These are phyloP conservation scores for Drosophila neotestacea DNA, from an alignment of 2,888 invertebrate species.

Conservation along the genomic window DNA sequence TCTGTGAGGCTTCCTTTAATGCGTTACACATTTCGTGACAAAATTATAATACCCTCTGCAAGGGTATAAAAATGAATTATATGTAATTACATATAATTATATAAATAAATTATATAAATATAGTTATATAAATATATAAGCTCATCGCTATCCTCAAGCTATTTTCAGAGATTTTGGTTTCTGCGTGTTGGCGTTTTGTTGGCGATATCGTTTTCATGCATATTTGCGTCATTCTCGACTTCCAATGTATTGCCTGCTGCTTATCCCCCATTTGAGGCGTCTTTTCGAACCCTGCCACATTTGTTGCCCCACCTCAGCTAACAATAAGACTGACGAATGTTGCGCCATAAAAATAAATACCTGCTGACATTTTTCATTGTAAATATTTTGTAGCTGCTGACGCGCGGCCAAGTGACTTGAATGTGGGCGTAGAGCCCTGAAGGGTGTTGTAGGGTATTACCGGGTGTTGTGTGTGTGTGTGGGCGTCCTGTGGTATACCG, in stretches of 20 bases:
- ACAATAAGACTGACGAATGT: constrained; percentile 81
- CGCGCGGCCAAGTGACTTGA: constrained; percentile 64
- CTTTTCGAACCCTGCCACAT: not conserved
- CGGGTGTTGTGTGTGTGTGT: too few relatives aligned
- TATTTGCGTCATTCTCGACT: constrained; percentile 9
- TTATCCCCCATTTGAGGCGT: constrained; percentile 5
- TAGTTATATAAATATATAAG: too few relatives aligned
- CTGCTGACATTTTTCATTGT: constrained; percentile 82
- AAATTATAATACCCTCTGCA: too few relatives aligned
- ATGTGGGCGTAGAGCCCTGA: constrained; percentile 35
- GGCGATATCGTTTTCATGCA: constrained; percentile 9
- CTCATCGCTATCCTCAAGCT: not conserved
- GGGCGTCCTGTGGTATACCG: constrained; percentile 14
- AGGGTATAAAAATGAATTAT: too few relatives aligned
- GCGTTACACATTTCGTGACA: too few relatives aligned
- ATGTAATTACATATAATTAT: too few relatives aligned
- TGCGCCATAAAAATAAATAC: constrained; percentile 79
- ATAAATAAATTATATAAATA: too few relatives aligned
- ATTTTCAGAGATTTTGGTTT: not conserved
- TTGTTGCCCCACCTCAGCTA: constrained; percentile 47
- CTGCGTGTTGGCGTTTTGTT: constrained; percentile 3
- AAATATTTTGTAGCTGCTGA: constrained; percentile 80
- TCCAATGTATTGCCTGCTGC: constrained; percentile 10
- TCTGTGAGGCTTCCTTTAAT: too few relatives aligned
- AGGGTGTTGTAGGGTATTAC: constrained; percentile 2